Percentiles rank a stretch among this genome's conserved stretches.
phyloP scores from a whole-genome alignment of 2,797 vertebrate genomes.

The Dicrostonyx torquatus region DNA sequence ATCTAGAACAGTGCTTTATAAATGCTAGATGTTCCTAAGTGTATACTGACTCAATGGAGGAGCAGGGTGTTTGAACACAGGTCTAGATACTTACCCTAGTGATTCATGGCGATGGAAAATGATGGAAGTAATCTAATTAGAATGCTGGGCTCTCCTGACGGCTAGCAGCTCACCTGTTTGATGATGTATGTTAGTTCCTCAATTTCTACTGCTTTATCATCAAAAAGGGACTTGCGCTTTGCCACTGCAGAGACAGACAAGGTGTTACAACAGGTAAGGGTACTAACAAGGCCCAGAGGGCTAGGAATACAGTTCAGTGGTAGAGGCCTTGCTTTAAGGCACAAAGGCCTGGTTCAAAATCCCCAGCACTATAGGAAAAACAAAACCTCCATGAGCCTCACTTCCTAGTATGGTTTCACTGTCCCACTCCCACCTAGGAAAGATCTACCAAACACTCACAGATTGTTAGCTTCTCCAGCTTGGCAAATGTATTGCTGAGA shows the following conservation, averaged over 20 bases:
- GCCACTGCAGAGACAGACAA: conserved; percentile 89
- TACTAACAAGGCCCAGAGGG: background rate
- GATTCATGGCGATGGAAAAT: background rate
- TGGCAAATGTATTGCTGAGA: conserved; percentile 96
- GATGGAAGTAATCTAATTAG: background rate
- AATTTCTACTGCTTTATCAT: conserved; percentile 95
- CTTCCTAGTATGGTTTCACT: background rate
- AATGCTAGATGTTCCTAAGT: background rate
- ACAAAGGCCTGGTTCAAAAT: background rate
- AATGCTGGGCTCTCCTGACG: background rate
- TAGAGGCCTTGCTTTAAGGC: background rate
- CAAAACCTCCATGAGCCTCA: background rate
- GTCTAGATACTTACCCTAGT: conserved; percentile 9
- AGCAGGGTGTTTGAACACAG: background rate
- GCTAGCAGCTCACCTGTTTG: conserved; percentile 90
- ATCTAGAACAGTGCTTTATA: background rate
- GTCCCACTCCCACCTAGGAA: conserved; percentile 1
- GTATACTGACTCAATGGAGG: background rate
- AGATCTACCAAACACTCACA: conserved; percentile 88
- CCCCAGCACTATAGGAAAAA: background rate
- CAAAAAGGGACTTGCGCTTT: conserved; percentile 96
- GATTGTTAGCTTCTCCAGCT: conserved; percentile 96
- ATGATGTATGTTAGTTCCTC: conserved; percentile 97
- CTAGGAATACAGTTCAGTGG: background rate
- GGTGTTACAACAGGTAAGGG: background rate